Conservation (phyloP, 2,888 invertebrate genomes). For the Neoscelio sp. region DNA sequence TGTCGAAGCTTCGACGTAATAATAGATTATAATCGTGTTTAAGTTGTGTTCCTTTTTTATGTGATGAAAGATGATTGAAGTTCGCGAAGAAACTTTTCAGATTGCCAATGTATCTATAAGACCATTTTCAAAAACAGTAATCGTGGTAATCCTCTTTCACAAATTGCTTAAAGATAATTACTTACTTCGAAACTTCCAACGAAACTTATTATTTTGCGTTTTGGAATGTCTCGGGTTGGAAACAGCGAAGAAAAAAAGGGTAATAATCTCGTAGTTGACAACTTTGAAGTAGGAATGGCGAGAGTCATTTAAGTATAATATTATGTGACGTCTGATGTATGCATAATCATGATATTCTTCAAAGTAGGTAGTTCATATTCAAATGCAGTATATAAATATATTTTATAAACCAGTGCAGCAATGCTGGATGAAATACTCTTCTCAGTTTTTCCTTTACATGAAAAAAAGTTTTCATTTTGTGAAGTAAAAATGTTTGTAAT, state of each 20-base stretch:
- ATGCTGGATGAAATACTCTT: too few species aligned
- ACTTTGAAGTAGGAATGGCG: conserved; percentile 11
- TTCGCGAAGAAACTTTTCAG: conserved; percentile 45
- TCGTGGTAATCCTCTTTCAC: conserved; percentile 36
- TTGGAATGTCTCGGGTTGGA: conserved; percentile 13
- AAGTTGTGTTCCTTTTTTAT: conserved; percentile 26
- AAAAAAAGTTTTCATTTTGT: too few species aligned
- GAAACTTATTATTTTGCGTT: conserved; percentile 44
- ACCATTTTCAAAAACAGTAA: conserved; percentile 48
- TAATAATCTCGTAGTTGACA: conserved; percentile 44
- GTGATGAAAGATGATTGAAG: conserved; percentile 44
- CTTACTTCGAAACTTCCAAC: conserved; percentile 45
- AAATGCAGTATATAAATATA: too few species aligned
- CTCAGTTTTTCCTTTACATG: too few species aligned
- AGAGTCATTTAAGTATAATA: conserved; percentile 16
- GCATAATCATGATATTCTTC: conserved; percentile 1
- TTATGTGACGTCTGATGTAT: conserved; percentile 18
- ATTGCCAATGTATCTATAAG: conserved; percentile 37
- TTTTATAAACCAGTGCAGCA: too few species aligned
- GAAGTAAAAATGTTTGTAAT: too few species aligned
- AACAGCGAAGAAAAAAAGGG: conserved; percentile 17
- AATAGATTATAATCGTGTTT: conserved; percentile 37
- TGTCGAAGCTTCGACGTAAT: conserved; percentile 9
- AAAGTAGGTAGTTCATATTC: too few species aligned
- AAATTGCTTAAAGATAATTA: conserved; percentile 54